Base-by-base conservation (phyloP, 1,140 invertebrate species). In the Dinothrombium tinctorium region DNA sequence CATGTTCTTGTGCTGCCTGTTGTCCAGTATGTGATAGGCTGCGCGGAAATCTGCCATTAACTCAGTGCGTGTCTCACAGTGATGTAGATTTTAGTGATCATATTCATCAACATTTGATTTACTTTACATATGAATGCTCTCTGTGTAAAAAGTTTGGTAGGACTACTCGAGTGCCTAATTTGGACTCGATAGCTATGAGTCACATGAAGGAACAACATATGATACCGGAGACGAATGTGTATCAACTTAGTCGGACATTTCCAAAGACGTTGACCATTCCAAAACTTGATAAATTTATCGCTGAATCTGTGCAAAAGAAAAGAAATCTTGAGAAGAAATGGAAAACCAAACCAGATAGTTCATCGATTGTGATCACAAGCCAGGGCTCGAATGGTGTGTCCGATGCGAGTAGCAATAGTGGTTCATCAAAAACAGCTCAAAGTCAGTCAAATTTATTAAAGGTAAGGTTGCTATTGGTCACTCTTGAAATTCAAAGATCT, bases 91-190 rank as follows among this genome's bases (percentile, higher is more conserved):
- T 40, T 14, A 15, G 12, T 29, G 39, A 22, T 11, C 39, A 40
- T 20, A 29, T 40, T 12, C 39, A 40, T 20, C 25, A 40, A 6
- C 39, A 40, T 40, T 31, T 40, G 20, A 21, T 14, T 15, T 40
- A 40, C 19, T 15, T 23, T 40, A 17, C 39, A 6, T 40, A 40
- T 31, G 39, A 40, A 31, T 40, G 39, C 32, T 20, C 28, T 14
- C 14, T 31, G 17, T 40, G 39, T 19, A 40, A 40, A 31, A 40
- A 29, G 22, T 17, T 17, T 9, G 39, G 39, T 20, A 7, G 14
- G 12, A 29, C n/a, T 11, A 29, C 28, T 31, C 24, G 39, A 28
- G 8, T 40, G n/a, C 26, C 39, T 5, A 31, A 29, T 12, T 23
- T 40, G 23, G 39, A 40, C 20, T 14, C 26, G 12, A 23, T 26